Evolutionary conservation across 53 echinoderm and acorn worm genomes (phyloP).

Genomic region (Zoroaster sp.): DNA sequence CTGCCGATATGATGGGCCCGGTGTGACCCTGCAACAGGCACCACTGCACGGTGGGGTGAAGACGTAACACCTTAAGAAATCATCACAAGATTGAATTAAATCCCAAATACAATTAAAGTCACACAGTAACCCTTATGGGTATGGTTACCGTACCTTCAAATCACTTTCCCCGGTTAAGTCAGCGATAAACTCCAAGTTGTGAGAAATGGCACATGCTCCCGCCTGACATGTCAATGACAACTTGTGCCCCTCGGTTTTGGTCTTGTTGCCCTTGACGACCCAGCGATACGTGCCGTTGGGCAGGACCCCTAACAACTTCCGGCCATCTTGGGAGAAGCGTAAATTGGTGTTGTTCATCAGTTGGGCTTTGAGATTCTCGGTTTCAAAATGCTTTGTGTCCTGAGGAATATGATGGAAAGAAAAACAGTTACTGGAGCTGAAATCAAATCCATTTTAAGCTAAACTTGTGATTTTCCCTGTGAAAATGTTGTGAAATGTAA

Average conservation of each 20-base stretch:
- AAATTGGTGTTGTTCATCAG: slow-evolving; percentile 59
- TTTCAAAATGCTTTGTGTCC: slow-evolving; percentile 69
- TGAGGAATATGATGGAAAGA: slow-evolving; percentile 22
- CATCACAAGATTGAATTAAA: no score
- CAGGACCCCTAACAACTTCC: slow-evolving; percentile 68
- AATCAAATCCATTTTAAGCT: no score
- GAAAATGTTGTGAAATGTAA: no score
- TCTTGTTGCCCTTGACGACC: slow-evolving; percentile 60
- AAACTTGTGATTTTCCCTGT: no score
- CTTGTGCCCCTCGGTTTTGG: slow-evolving; percentile 43
- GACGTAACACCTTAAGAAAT: no score
- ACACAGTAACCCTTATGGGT: no score
- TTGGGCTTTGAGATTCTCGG: slow-evolving; percentile 22
- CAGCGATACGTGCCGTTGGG: slow-evolving; percentile 78
- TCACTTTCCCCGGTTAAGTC: slow-evolving; percentile 46
- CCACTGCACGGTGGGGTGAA: no score
- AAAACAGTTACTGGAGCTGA: no score
- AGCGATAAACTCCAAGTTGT: slow-evolving; percentile 65
- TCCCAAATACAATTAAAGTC: no score
- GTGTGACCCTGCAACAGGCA: no score
- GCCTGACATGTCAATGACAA: slow-evolving; percentile 58
- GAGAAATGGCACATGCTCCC: slow-evolving; percentile 52
- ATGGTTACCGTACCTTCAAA: slow-evolving; percentile 62
- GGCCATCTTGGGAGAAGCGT: slow-evolving; percentile 71
- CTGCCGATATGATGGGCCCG: no score